Conservation (phyloP, 2,888 invertebrate genomes). For the Sipha maydis region DNA sequence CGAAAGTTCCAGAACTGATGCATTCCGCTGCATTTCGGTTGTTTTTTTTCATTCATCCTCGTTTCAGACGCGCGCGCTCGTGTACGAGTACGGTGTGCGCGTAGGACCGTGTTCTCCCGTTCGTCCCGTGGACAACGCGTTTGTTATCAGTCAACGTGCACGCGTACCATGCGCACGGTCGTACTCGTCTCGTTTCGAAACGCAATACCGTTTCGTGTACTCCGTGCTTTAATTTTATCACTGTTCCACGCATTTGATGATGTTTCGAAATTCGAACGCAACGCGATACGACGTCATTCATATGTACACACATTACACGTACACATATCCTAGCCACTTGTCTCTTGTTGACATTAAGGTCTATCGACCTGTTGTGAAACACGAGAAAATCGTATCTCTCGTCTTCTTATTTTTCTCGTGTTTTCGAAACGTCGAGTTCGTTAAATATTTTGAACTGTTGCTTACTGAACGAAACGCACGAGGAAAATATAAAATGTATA, state of each 20-base stretch:
- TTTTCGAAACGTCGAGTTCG: background rate
- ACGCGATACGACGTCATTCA: background rate
- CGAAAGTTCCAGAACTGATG: no score
- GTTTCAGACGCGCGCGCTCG: no score
- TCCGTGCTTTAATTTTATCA: background rate
- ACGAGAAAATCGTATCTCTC: background rate
- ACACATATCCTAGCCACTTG: background rate
- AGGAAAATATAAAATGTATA: background rate
- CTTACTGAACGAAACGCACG: background rate
- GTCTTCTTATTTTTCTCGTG: background rate
- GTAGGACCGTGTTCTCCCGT: no score
- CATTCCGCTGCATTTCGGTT: no score
- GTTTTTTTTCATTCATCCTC: no score
- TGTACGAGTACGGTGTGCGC: no score
- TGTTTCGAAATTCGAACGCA: background rate
- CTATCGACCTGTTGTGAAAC: slow-evolving; percentile 33
- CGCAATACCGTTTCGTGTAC: background rate
- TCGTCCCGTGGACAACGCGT: background rate
- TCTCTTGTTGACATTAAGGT: slow-evolving; percentile 32
- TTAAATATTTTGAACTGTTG: background rate
- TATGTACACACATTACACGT: background rate
- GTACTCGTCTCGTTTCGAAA: background rate
- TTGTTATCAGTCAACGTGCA: background rate
- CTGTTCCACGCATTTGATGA: background rate
- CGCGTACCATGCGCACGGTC: background rate